These are phyloP conservation scores for Cerastis rubricosa DNA, from an alignment of 2,888 invertebrate genomes.

Conservation along the genomic window DNA sequence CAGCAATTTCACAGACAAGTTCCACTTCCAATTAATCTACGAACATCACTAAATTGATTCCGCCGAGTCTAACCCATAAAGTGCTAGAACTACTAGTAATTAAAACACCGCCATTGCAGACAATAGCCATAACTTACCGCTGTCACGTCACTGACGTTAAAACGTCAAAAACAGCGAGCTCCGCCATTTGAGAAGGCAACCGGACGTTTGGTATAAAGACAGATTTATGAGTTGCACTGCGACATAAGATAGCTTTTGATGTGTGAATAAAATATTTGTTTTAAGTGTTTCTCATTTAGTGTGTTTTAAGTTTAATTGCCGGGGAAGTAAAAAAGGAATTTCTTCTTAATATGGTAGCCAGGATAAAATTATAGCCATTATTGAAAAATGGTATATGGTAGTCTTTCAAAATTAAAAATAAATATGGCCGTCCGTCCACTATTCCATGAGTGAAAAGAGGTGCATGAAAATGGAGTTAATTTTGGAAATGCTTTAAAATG, in stretches of 20 bases:
- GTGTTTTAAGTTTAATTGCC: constrained; percentile 43
- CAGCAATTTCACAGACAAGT: background rate
- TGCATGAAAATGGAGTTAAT: background rate
- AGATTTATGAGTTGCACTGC: constrained; percentile 61
- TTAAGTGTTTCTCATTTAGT: constrained; percentile 36
- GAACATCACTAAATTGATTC: constrained; percentile 54
- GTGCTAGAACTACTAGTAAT: constrained; percentile 57
- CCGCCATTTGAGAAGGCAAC: constrained; percentile 55
- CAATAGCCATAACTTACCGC: constrained; percentile 64
- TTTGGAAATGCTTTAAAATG: background rate
- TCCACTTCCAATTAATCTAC: constrained; percentile 26
- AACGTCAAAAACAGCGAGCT: constrained; percentile 65
- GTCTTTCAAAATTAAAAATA: background rate
- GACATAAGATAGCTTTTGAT: constrained; percentile 64
- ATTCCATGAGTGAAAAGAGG: background rate
- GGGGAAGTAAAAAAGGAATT: background rate
- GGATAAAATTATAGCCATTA: background rate
- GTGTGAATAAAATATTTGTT: constrained; percentile 46
- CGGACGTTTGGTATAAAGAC: constrained; percentile 60
- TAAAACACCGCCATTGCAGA: constrained; percentile 60
- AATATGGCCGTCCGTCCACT: background rate
- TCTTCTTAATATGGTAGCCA: background rate
- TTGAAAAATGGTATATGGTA: background rate
- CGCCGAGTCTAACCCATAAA: constrained; percentile 56
- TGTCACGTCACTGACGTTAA: constrained; percentile 65